Conservation (phyloP, 2,888 invertebrate species). For the Caenorhabditis panamensis region DNA sequence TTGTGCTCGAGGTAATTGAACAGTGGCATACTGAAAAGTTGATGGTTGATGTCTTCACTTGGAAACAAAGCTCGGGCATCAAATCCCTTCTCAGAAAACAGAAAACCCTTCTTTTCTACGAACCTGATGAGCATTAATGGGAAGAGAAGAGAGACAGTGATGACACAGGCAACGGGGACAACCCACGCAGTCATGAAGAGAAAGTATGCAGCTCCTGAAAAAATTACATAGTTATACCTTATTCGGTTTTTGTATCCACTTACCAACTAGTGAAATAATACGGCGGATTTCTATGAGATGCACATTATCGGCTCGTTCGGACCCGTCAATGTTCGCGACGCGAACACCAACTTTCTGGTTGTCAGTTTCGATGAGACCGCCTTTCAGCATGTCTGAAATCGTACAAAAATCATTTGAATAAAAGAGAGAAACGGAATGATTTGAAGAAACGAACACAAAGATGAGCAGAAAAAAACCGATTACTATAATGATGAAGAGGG, state of each 20-base stretch:
- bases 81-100: too few relatives aligned
- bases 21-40: constrained; percentile 68
- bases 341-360: constrained; percentile 54
- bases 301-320: constrained; percentile 34
- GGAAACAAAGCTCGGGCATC: neutral
- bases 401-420: neutral
- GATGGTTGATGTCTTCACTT: constrained; percentile 16
- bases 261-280: constrained; percentile 68
- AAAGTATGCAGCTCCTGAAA: constrained; percentile 76
- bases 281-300: constrained; percentile 70
- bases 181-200: constrained; percentile 77
- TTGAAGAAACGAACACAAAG: neutral
- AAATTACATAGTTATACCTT: neutral
- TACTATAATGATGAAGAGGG: constrained; percentile 12
- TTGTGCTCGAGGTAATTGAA: constrained; percentile 76
- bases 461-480: constrained; percentile 8
- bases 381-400: constrained; percentile 52
- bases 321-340: constrained; percentile 35
- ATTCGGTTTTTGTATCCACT: constrained; percentile 3
- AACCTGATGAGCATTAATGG: constrained; percentile 76
- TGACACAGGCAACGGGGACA: constrained; percentile 77
- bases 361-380: constrained; percentile 52
- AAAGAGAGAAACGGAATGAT: neutral
- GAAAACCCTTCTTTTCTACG: neutral
- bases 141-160: constrained; percentile 69